Base-by-base conservation (phyloP, 2,888 invertebrate genomes). In the Cheilosia pagana region DNA sequence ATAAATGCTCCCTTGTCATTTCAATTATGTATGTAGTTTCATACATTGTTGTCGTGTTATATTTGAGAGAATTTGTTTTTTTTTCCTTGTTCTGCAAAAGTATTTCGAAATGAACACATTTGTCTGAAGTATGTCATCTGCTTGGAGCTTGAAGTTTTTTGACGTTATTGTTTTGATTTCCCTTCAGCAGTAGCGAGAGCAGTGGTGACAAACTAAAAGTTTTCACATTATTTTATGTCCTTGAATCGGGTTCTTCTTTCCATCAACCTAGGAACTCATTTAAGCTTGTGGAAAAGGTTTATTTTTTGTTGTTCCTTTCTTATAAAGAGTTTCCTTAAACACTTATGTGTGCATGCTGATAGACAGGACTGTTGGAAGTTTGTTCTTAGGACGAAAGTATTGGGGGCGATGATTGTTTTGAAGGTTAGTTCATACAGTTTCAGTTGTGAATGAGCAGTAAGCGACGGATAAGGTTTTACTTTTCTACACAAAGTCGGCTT, bases 41-140 rank as follows among this genome's bases (percentile, higher is more conserved):
- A 72, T 31, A 68, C 31, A 55, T 3, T 21, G 57, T 6, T 35
- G 48, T 31, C 14, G 41, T 43, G 71, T 23, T 6, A 19, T 48
- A 19, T 10, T 12, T 7, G 28, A 28, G 48, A 1, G 12, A 1
- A 10, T 7, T 35, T n/a, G 41, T 63, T 8, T 43, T 55, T 55
- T 19, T 52, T 63, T 48, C 28, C 28, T 23, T 55, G 35, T 45
- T 45, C 3, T 35, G 35, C 35, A 19, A 35, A 57, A 41, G 41
- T 35, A 25, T 41, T 63, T 72, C 43, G n/a, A 62, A 81, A 71
- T 76, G 71, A 19, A 82, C 77, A 68, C 81, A 76, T 71, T 82
- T 72, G 71, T 77, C 77, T 77, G 71, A 82, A 77, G 72, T 48
- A 68, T 77, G 78, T 63, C 82, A 78, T 78, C 72, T 68, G 78